Percentiles rank a stretch among this genome's conserved stretches.
These are phyloP conservation scores for Ennomos quercinarius DNA, from an alignment of 2,888 invertebrate genomes.

Conservation along the genomic window DNA sequence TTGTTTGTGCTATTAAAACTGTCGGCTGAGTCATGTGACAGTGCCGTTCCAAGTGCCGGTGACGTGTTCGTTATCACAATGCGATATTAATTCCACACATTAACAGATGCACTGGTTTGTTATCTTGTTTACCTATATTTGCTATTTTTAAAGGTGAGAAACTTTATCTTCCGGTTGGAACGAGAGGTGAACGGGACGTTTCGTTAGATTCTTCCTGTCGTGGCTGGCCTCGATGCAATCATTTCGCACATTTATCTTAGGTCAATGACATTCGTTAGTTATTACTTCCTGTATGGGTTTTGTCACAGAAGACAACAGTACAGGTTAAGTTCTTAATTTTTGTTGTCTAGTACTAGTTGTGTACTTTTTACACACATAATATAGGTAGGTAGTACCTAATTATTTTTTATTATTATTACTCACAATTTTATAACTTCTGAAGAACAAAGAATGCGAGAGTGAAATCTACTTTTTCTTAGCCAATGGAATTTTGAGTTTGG, in stretches of 20 bases:
- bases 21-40: slow-evolving; percentile 48
- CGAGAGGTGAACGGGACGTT: background rate
- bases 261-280: slow-evolving; percentile 36
- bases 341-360: too few relatives aligned
- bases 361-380: too few relatives aligned
- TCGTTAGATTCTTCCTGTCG: slow-evolving; percentile 13
- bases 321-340: too few relatives aligned
- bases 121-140: slow-evolving; percentile 30
- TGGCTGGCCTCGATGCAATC: slow-evolving; percentile 13
- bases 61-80: slow-evolving; percentile 26
- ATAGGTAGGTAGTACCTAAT: too few relatives aligned
- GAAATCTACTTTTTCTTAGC: background rate
- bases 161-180: slow-evolving; percentile 14
- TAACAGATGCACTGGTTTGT: slow-evolving; percentile 35
- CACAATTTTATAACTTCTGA: too few relatives aligned
- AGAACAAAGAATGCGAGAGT: background rate
- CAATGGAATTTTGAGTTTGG: background rate
- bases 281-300: slow-evolving; percentile 9
- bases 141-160: slow-evolving; percentile 21
- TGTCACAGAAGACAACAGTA: background rate
- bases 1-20: slow-evolving; percentile 35
- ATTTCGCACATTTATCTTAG: slow-evolving; percentile 31
- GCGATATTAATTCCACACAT: slow-evolving; percentile 44
- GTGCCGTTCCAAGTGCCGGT: slow-evolving; percentile 31
- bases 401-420: too few relatives aligned